Evolutionary conservation across 1,140 invertebrate genomes (phyloP).

Genomic region (Heliconius eleuchia): DNA sequence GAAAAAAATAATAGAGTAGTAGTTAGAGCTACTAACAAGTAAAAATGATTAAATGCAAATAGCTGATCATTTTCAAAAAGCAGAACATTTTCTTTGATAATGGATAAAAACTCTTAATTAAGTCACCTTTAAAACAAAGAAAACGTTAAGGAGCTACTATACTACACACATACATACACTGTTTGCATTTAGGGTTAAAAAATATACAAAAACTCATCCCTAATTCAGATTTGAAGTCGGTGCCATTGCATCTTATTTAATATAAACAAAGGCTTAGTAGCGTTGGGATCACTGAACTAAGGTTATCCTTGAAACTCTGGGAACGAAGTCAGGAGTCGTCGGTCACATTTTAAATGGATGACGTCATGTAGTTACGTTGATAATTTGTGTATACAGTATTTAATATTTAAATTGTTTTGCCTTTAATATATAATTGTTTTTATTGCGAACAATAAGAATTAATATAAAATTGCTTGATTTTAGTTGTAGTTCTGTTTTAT

Average conservation of each 20-base stretch:
- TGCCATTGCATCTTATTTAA: neutral
- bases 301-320: slow-evolving; percentile 71
- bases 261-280: neutral
- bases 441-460: too few species aligned
- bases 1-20: too few species aligned
- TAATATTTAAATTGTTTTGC: neutral
- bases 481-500: too few species aligned
- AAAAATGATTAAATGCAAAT: too few species aligned
- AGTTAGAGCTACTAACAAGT: too few species aligned
- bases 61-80: too few species aligned
- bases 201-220: too few species aligned
- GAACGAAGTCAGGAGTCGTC: slow-evolving; percentile 48
- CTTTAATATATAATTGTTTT: neutral
- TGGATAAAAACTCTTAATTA: too few species aligned
- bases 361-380: slow-evolving; percentile 47
- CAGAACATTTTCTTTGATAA: too few species aligned
- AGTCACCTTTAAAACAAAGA: neutral
- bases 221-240: neutral
- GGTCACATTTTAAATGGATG: slow-evolving; percentile 62
- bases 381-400: neutral
- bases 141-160: neutral
- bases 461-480: too few species aligned
- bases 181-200: too few species aligned
- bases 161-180: too few species aligned
- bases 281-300: slow-evolving; percentile 71